Percentiles rank a stretch among this genome's conserved stretches.
These are phyloP conservation scores for Enoplolaimus lenunculus DNA, from an alignment of 2,888 invertebrate species.

Conservation along the genomic window DNA sequence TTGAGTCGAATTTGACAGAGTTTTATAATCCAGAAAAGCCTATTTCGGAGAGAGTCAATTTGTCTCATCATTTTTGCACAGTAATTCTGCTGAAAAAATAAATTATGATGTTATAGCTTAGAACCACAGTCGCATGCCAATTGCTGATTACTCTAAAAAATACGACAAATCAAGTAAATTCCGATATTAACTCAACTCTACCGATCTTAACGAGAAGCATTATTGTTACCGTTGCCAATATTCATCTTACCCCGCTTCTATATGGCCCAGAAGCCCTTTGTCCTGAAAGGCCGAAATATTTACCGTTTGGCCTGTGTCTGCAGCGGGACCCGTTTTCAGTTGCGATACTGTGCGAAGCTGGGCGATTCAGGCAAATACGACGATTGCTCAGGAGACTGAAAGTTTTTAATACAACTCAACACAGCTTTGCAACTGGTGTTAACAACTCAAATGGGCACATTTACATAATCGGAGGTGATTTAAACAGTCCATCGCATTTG, in stretches of 20 bases:
- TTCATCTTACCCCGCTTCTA: background rate
- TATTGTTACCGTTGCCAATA: background rate
- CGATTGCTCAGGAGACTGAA: too few relatives aligned
- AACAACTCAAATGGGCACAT: background rate
- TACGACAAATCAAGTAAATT: background rate
- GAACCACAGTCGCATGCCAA: background rate
- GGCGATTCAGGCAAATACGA: background rate
- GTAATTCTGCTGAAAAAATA: too few relatives aligned
- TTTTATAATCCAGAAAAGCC: too few relatives aligned
- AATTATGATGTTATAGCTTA: background rate
- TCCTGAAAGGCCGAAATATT: background rate
- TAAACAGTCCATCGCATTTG: background rate
- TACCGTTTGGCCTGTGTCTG: background rate
- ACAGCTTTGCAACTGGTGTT: too few relatives aligned
- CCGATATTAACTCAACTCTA: too few relatives aligned
- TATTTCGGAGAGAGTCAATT: too few relatives aligned
- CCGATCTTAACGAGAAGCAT: too few relatives aligned
- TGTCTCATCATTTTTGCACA: too few relatives aligned
- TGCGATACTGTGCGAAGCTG: background rate
- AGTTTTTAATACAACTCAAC: too few relatives aligned
- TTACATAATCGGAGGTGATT: background rate
- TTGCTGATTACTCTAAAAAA: background rate
- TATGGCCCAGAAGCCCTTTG: background rate
- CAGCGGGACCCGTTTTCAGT: background rate
- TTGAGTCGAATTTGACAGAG: too few relatives aligned